Evolutionary conservation across 2,797 vertebrate species (phyloP).

Genomic region (Poecilia wingei): DNA sequence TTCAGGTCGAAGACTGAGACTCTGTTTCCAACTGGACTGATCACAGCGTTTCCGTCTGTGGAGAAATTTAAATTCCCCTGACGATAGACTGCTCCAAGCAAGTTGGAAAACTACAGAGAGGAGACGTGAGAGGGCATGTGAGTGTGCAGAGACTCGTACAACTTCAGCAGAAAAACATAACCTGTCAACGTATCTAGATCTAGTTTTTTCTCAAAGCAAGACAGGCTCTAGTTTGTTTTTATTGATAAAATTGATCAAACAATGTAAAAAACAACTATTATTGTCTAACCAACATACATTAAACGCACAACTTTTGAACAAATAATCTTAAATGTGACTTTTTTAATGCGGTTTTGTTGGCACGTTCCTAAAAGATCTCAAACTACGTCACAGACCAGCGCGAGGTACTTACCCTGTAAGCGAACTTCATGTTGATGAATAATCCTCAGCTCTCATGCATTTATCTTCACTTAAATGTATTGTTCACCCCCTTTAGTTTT

Average conservation of each 20-base stretch:
- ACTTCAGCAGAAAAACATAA: neutral
- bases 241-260: neutral
- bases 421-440: conserved; percentile 81
- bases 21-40: conserved; percentile 95
- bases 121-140: neutral
- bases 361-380: neutral
- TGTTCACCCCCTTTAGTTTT: rapidly evolving
- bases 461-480: neutral
- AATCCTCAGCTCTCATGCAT: neutral
- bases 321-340: rapidly evolving
- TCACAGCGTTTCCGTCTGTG: conserved; percentile 87
- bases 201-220: neutral
- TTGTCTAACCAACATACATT: rapidly evolving
- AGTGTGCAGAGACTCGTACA: neutral
- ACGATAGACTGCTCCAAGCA: conserved; percentile 93
- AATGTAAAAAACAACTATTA: neutral
- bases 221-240: neutral
- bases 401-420: conserved; percentile 76
- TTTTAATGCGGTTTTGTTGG: neutral
- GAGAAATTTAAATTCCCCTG: conserved; percentile 91
- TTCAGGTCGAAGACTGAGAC: conserved; percentile 92
- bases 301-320: rapidly evolving
- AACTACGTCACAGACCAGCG: neutral
- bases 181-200: neutral
- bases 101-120: conserved; percentile 88